Percentiles rank a stretch among this genome's conserved stretches.
Conservation (phyloP, 2,888 invertebrate genomes). For the Acanthosepion lycidas region DNA sequence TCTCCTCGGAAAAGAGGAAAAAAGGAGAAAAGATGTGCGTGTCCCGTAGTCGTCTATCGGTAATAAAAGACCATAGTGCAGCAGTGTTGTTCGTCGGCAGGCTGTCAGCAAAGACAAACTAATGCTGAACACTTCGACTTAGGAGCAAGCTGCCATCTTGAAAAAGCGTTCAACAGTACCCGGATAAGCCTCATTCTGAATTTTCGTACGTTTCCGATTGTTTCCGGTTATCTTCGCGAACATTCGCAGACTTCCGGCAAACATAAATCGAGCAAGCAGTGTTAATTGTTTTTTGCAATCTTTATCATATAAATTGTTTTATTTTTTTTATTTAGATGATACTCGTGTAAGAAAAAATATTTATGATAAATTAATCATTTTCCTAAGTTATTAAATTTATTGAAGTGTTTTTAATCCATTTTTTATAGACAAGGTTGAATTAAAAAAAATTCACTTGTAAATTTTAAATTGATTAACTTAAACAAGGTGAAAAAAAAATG, state of each 20-base stretch:
- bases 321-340: no score
- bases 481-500: no score
- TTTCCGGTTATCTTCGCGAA: conserved; percentile 35
- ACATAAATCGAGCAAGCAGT: neutral
- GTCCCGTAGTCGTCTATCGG: conserved; percentile 45
- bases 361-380: no score
- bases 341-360: no score
- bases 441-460: no score
- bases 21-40: conserved; percentile 47
- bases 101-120: conserved; percentile 33
- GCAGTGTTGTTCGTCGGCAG: conserved; percentile 42
- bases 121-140: conserved; percentile 38
- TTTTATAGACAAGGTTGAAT: no score
- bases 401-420: no score
- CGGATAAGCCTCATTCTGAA: conserved; percentile 47
- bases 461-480: no score
- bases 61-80: conserved; percentile 44
- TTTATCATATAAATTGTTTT: no score
- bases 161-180: conserved; percentile 47
- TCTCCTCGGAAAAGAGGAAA: conserved; percentile 14
- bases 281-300: no score
- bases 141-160: conserved; percentile 48
- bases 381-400: no score
- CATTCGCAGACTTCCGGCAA: conserved; percentile 24
- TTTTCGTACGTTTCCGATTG: neutral